A percentile compares a stretch with the other conserved stretches of the same genome.
Evolutionary conservation across 2,888 invertebrate genomes (phyloP).

Genomic region (Ichneumoninae sp.): DNA sequence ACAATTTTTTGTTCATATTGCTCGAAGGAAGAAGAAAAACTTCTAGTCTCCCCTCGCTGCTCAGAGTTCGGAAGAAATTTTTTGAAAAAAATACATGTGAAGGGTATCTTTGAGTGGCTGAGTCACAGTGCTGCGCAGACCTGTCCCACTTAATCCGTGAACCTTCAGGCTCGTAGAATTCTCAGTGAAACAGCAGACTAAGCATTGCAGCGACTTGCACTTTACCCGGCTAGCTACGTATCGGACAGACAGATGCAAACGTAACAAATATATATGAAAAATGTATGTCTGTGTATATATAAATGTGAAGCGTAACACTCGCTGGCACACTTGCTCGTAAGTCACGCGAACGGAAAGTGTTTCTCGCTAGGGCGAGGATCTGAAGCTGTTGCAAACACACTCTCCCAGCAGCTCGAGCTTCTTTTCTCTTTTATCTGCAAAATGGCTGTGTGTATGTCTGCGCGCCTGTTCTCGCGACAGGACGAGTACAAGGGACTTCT

Average conservation of each 20-base stretch:
- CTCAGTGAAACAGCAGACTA: slow-evolving; percentile 13
- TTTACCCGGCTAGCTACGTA: neutral
- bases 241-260: neutral
- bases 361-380: slow-evolving; percentile 16
- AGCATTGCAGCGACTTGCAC: neutral
- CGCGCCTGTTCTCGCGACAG: slow-evolving; percentile 11
- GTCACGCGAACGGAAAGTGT: slow-evolving; percentile 14
- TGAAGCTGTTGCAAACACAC: neutral
- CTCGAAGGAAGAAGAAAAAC: neutral
- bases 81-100: neutral
- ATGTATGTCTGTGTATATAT: neutral
- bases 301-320: slow-evolving; percentile 1
- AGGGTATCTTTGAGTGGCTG: slow-evolving; percentile 10
- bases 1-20: neutral
- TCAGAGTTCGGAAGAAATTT: neutral
- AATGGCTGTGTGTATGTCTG: neutral
- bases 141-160: neutral
- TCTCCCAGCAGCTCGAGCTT: slow-evolving; percentile 6
- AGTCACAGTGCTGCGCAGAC: neutral
- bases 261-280: slow-evolving; percentile 1
- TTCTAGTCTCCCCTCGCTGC: neutral
- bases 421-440: slow-evolving; percentile 28
- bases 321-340: neutral
- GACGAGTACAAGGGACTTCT: slow-evolving; percentile 43
- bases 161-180: slow-evolving; percentile 5